Evolutionary conservation across 1,140 invertebrate species (phyloP).

Genomic region (Ptiloglossa arizonensis): DNA sequence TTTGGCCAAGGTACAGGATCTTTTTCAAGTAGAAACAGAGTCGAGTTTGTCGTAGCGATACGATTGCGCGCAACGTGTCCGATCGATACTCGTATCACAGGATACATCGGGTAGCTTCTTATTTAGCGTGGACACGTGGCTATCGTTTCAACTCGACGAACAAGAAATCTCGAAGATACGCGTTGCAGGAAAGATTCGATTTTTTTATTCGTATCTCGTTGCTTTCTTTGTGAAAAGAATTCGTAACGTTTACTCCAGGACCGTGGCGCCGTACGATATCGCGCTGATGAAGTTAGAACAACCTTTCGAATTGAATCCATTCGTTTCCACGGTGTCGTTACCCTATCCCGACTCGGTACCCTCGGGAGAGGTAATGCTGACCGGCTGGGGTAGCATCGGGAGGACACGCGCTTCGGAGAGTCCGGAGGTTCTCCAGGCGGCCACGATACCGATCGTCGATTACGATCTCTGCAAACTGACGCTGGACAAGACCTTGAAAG

Average conservation of each 20-base stretch:
- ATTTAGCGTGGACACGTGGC: too few species aligned
- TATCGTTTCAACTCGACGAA: too few species aligned
- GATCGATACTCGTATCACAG: too few species aligned
- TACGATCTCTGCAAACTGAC: slow-evolving; percentile 73
- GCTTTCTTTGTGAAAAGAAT: too few species aligned
- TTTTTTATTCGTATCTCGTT: too few species aligned
- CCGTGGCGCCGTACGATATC: slow-evolving; percentile 81
- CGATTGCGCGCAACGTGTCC: too few species aligned
- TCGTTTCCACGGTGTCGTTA: slow-evolving; percentile 76
- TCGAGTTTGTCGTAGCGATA: too few species aligned
- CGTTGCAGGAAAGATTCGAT: too few species aligned
- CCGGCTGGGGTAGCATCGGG: slow-evolving; percentile 81
- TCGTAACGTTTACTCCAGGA: slow-evolving; percentile 44
- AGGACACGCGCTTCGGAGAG: slow-evolving; percentile 70
- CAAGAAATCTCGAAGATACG: too few species aligned
- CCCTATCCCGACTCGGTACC: slow-evolving; percentile 77
- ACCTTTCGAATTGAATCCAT: slow-evolving; percentile 78
- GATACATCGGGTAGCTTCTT: too few species aligned
- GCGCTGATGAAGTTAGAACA: slow-evolving; percentile 80
- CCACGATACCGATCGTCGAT: slow-evolving; percentile 78
- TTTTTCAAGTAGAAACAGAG: too few species aligned
- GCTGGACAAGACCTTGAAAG: slow-evolving; percentile 66
- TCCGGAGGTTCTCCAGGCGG: slow-evolving; percentile 77
- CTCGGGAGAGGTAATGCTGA: slow-evolving; percentile 77
- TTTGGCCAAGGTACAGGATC: too few species aligned